Evolutionary conservation across 2,888 invertebrate genomes (phyloP).

Genomic region (Subacronicta megacephala): DNA sequence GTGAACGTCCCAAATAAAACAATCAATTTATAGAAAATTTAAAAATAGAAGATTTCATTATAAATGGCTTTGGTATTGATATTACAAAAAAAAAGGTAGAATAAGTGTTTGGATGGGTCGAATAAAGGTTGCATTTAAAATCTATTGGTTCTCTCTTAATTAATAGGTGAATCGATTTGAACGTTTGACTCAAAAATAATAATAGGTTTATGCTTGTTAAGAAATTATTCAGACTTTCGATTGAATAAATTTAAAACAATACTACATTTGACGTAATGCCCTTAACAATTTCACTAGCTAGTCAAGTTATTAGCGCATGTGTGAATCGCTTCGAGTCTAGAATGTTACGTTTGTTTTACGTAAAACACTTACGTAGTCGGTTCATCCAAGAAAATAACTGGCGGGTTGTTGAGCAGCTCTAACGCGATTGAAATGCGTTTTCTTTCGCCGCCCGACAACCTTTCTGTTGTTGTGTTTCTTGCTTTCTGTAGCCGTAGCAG

Average conservation of each 20-base stretch:
- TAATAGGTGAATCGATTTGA: too few species aligned
- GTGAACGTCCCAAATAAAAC: too few species aligned
- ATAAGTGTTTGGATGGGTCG: too few species aligned
- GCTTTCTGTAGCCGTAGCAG: conserved; percentile 93
- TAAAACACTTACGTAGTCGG: conserved; percentile 95
- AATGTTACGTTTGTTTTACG: neutral
- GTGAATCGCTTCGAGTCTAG: neutral
- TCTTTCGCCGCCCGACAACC: conserved; percentile 97
- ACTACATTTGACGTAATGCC: neutral
- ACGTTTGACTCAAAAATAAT: too few species aligned
- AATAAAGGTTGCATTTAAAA: too few species aligned
- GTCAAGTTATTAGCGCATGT: conserved; percentile 1
- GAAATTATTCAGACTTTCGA: neutral
- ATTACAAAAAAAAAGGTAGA: too few species aligned
- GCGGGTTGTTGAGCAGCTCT: conserved; percentile 98
- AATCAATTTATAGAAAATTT: too few species aligned
- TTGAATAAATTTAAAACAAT: neutral
- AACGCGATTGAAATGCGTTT: conserved; percentile 98
- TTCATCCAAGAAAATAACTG: conserved; percentile 98
- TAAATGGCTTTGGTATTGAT: too few species aligned
- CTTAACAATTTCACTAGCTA: neutral
- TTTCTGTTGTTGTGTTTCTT: conserved; percentile 92
- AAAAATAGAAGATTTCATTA: too few species aligned
- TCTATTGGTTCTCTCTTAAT: too few species aligned
- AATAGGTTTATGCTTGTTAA: too few species aligned